These are phyloP conservation scores for Drosophila antonietae DNA, from an alignment of 2,888 invertebrate genomes.

Conservation along the genomic window DNA sequence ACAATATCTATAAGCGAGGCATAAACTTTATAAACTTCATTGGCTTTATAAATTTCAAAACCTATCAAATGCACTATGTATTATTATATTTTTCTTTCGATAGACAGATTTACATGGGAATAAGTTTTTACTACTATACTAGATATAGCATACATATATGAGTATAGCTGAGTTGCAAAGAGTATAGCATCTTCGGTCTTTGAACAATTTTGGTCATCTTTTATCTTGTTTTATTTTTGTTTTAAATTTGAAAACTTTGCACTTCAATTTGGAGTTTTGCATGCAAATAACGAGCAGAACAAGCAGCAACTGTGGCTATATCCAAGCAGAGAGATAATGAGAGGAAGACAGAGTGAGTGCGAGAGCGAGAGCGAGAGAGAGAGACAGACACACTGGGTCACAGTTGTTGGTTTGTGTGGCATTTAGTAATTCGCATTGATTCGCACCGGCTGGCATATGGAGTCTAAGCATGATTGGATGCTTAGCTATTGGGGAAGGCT, in stretches of 20 bases:
- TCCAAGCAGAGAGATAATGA: neutral
- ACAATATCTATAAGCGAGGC: too few relatives aligned
- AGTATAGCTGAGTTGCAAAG: neutral
- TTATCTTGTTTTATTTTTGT: slow-evolving; percentile 34
- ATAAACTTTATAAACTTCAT: too few relatives aligned
- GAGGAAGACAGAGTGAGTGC: neutral
- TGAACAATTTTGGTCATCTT: neutral
- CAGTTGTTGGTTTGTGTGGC: slow-evolving; percentile 57
- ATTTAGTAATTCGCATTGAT: slow-evolving; percentile 71
- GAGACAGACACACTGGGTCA: slow-evolving; percentile 36
- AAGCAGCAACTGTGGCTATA: slow-evolving; percentile 17
- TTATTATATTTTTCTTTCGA: too few relatives aligned
- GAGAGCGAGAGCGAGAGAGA: neutral
- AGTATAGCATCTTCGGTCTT: neutral
- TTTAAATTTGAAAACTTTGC: slow-evolving; percentile 69
- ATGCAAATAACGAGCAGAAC: slow-evolving; percentile 59
- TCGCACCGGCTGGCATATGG: slow-evolving; percentile 64
- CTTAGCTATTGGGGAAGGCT: slow-evolving; percentile 42
- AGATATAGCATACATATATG: too few relatives aligned
- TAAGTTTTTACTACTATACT: too few relatives aligned
- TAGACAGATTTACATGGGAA: too few relatives aligned
- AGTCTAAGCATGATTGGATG: slow-evolving; percentile 70
- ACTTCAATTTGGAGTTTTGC: slow-evolving; percentile 74
- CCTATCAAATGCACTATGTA: too few relatives aligned
- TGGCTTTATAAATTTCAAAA: too few relatives aligned